These are phyloP conservation scores for Gambusia holbrooki DNA, from an alignment of 2,113 vertebrate species.

Conservation along the genomic window DNA sequence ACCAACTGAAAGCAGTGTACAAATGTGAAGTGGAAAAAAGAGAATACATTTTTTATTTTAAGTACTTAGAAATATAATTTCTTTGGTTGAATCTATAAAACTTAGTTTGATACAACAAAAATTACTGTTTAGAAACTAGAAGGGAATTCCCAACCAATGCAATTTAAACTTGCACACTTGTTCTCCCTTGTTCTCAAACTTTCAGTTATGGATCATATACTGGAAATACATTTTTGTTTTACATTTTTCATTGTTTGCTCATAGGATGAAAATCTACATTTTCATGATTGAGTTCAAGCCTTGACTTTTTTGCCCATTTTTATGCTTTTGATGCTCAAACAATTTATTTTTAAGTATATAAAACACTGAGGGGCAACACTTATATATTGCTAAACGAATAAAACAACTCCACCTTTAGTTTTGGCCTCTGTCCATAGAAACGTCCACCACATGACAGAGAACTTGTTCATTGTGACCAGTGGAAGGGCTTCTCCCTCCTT, in stretches of 20 bases:
- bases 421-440: not conserved
- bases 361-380: not conserved
- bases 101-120: too few relatives aligned
- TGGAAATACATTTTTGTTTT: too few relatives aligned
- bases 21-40: too few relatives aligned
- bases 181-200: not conserved
- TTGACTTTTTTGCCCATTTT: not conserved
- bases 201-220: too few relatives aligned
- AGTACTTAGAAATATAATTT: too few relatives aligned
- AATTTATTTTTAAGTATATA: not conserved
- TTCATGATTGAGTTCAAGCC: not conserved
- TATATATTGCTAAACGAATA: not conserved
- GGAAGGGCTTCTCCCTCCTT: slow-evolving; percentile 48
- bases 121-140: too few relatives aligned
- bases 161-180: too few relatives aligned
- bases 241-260: too few relatives aligned
- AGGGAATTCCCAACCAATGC: too few relatives aligned
- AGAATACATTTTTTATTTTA: too few relatives aligned
- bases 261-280: not conserved
- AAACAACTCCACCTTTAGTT: not conserved
- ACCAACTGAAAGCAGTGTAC: too few relatives aligned
- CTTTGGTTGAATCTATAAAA: too few relatives aligned
- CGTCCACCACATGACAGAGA: slow-evolving; percentile 19
- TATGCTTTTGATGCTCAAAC: not conserved
- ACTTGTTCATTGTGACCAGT: slow-evolving; percentile 39